Evolutionary conservation across 2,113 vertebrate species (phyloP).

Genomic region (Apeltes quadracus): DNA sequence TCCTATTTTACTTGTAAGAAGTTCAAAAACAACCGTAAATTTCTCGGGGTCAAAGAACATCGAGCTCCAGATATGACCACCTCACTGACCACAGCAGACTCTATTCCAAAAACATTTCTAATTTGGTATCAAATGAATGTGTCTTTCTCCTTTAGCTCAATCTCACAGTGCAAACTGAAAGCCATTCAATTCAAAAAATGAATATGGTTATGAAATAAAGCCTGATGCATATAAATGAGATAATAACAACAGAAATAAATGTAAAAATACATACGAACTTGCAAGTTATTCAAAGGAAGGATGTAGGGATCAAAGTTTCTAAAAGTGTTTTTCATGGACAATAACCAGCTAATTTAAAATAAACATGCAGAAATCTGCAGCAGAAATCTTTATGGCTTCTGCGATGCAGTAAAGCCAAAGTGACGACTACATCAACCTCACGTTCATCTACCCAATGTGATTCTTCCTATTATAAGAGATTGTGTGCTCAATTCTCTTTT

Average conservation of each 20-base stretch:
- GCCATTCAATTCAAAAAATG: too few species aligned
- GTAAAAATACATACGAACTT: too few species aligned
- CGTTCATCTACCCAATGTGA: constrained; percentile 1
- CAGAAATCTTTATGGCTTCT: neutral
- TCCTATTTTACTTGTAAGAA: neutral
- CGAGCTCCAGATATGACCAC: neutral
- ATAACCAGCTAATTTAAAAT: neutral
- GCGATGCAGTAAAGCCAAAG: neutral
- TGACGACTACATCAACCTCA: neutral
- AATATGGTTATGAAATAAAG: too few species aligned
- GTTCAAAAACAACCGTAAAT: neutral
- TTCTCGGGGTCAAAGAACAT: neutral
- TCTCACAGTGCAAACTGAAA: neutral
- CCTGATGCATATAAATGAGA: too few species aligned
- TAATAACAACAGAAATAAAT: too few species aligned
- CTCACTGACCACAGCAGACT: neutral
- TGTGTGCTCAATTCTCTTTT: constrained; percentile 6
- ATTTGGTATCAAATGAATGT: neutral
- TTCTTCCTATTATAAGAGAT: constrained; percentile 8
- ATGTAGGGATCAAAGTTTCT: too few species aligned
- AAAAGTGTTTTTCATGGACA: too few species aligned
- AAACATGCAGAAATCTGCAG: neutral
- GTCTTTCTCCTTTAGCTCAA: neutral
- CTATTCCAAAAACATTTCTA: neutral
- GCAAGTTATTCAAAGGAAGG: too few species aligned